Evolutionary conservation across 2,888 invertebrate species (phyloP), one percentile per base, ranked within the genome.

Genomic region (Sepioteuthis lessoniana): DNA sequence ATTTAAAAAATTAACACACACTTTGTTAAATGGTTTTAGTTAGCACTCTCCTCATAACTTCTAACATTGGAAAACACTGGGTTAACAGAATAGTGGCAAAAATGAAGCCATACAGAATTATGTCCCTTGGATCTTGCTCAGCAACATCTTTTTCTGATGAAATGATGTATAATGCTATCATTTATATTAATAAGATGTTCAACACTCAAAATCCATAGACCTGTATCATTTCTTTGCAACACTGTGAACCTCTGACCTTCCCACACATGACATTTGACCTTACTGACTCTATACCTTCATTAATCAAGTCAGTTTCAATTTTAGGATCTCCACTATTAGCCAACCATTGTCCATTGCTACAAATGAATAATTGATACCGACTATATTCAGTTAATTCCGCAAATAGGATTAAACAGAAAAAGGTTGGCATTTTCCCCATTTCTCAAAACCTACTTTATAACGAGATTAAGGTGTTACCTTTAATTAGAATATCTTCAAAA

Each of bases 391-490:
- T 10, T 76, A n/a, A 76, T 76, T 76, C n/a, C 76, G n/a, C 76
- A 76, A 76, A 76, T 76, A 76, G 76, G 76, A 76, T 76, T 76
- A 76, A 76, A 76, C 76, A 76, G 76, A 76, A 76, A 76, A 76
- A n/a, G n/a, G 76, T 76, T 76, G 76, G 76, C 76, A 76, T 35
- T 16, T 76, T 76, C 76, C n/a, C 76, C n/a, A 35, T 76, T 35
- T 76, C 76, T 76, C 76, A 76, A 76, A 76, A 76, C 76, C 76
- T 10, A 76, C 76, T 76, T 76, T 76, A n/a, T 76, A 76, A 76
- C 76, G 4, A 76, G 76, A 76, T 76, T 76, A 76, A 76, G n/a
- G 13, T n/a, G n/a, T 76, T 76, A 76, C 16, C 76, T 35, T 16
- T 76, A 76, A 76, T 76, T 76, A 76, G n/a, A 35, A n/a, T 35